phyloP scores from a whole-genome alignment of 2,888 invertebrate species.

The Endotricha flammealis region DNA sequence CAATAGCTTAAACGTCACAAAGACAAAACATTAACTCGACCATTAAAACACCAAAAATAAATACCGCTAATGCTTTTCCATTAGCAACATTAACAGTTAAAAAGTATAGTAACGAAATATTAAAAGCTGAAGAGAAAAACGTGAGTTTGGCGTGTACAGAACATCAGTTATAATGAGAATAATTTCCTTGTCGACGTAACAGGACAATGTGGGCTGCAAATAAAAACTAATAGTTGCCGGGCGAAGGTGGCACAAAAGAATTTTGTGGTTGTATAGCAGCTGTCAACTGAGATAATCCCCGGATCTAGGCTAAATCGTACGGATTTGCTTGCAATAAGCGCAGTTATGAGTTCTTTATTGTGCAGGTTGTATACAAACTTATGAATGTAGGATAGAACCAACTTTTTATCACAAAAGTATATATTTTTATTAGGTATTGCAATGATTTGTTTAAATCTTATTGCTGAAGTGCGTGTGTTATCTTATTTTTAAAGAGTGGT shows the following conservation, averaged over 20 bases:
- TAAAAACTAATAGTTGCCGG: constrained; percentile 56
- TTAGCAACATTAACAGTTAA: constrained; percentile 28
- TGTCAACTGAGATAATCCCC: constrained; percentile 35
- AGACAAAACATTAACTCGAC: constrained; percentile 2
- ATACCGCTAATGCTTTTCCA: constrained; percentile 25
- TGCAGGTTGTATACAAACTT: constrained; percentile 34
- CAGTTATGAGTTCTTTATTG: constrained; percentile 29
- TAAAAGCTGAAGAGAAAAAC: constrained; percentile 36
- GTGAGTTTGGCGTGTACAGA: constrained; percentile 36
- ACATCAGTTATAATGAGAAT: constrained; percentile 45
- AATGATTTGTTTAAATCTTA: too few species aligned
- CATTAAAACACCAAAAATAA: constrained; percentile 1
- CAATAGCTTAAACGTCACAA: constrained; percentile 1
- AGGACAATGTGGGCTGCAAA: constrained; percentile 58
- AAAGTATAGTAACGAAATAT: constrained; percentile 33
- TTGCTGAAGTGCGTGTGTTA: too few species aligned
- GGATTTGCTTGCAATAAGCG: constrained; percentile 35
- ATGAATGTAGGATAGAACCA: too few species aligned
- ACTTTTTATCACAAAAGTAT: too few species aligned
- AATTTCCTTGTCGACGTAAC: constrained; percentile 50
- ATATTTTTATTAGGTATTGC: too few species aligned
- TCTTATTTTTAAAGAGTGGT: too few species aligned
- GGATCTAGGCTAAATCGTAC: constrained; percentile 54
- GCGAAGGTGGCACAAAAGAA: constrained; percentile 45
- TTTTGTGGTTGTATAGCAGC: constrained; percentile 2